A percentile compares a stretch with the other conserved stretches of the same genome.
Evolutionary conservation across 2,113 vertebrate species (phyloP).

Genomic region (Labrus mixtus): DNA sequence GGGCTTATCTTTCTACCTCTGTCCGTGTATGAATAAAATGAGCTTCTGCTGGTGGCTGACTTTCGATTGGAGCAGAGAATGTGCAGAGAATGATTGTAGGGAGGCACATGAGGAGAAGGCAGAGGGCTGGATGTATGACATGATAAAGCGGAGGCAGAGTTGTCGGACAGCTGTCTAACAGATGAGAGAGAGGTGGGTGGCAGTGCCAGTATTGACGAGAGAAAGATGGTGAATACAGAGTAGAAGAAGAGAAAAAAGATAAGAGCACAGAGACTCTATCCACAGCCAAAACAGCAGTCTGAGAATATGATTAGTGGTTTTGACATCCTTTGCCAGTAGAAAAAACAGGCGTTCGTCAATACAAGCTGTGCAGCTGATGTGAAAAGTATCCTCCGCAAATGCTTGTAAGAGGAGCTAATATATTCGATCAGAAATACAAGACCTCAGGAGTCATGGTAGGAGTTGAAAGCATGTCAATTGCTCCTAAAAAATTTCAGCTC

Average conservation of each 20-base stretch:
- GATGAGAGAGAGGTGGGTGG: slow-evolving; percentile 44
- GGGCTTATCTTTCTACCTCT: slow-evolving; percentile 12
- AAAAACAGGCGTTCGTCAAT: background rate
- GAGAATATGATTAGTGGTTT: slow-evolving; percentile 16
- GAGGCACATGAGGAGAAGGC: slow-evolving; percentile 13
- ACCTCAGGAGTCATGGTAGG: slow-evolving; percentile 24
- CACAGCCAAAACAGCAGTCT: background rate
- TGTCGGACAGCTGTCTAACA: slow-evolving; percentile 43
- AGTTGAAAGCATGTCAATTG: slow-evolving; percentile 32
- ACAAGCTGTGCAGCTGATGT: background rate
- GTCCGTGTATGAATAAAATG: slow-evolving; percentile 4
- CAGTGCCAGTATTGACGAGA: slow-evolving; percentile 11
- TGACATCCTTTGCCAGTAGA: background rate
- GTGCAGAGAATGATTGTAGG: slow-evolving; percentile 17
- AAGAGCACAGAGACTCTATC: background rate
- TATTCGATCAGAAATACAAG: slow-evolving; percentile 46
- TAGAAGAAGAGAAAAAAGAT: slow-evolving; percentile 14
- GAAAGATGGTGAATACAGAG: slow-evolving; percentile 34
- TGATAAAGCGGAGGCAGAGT: slow-evolving; percentile 31
- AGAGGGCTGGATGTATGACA: slow-evolving; percentile 16
- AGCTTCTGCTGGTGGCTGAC: slow-evolving; percentile 11
- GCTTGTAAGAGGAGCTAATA: slow-evolving; percentile 1
- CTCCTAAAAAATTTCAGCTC: slow-evolving; percentile 20
- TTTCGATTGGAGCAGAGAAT: slow-evolving; percentile 29
- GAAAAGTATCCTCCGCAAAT: slow-evolving; percentile 17